Percentiles rank a stretch among this genome's conserved stretches.
These are phyloP conservation scores for Megastigmus dorsalis DNA, from an alignment of 2,888 invertebrate species.

Conservation along the genomic window DNA sequence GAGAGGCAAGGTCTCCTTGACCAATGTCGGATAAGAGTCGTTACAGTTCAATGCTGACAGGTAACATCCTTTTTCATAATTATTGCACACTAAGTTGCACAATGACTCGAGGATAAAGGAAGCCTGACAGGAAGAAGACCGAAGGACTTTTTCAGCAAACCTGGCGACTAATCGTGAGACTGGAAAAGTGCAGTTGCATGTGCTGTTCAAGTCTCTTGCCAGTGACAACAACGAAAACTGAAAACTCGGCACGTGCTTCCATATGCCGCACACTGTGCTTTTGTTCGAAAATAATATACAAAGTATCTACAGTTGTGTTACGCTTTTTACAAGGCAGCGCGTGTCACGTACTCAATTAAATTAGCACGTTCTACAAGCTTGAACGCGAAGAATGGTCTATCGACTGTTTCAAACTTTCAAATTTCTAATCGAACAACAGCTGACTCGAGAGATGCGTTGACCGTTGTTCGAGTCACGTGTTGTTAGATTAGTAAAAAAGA, in stretches of 20 bases:
- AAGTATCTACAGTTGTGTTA: no score
- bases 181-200: conserved; percentile 6
- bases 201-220: conserved; percentile 9
- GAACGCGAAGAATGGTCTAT: no score
- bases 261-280: neutral
- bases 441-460: neutral
- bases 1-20: no score
- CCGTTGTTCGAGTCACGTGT: neutral
- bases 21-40: conserved; percentile 50
- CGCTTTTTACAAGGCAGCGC: no score
- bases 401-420: no score
- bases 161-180: conserved; percentile 3
- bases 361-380: no score
- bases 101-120: conserved; percentile 56
- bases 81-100: conserved; percentile 59
- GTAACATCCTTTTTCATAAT: conserved; percentile 62
- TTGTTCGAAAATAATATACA: neutral
- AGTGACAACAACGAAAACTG: neutral
- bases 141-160: conserved; percentile 24
- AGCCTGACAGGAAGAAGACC: conserved; percentile 53
- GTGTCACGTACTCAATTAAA: no score
- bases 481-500: neutral
- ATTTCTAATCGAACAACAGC: no score
- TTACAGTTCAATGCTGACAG: conserved; percentile 61
- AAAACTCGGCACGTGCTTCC: neutral